Conservation (phyloP, 2,113 vertebrate species). For the Crotalus viridis region DNA sequence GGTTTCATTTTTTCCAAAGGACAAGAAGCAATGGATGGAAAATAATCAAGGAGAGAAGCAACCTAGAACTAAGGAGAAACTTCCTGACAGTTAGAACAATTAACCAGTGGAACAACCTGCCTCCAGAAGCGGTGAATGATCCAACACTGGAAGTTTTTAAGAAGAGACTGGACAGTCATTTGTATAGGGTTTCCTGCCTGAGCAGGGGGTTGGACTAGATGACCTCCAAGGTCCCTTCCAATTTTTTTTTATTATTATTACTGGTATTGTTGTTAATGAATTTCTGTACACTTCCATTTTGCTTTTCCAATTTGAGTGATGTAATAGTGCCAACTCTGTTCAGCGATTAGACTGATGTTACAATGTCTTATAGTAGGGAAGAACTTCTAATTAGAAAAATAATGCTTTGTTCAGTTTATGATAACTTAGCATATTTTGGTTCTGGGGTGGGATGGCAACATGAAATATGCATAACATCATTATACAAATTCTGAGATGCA, state of each 20-base stretch:
- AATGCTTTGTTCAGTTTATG: not conserved
- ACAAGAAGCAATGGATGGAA: too few relatives aligned
- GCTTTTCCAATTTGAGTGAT: not conserved
- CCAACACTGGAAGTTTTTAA: too few relatives aligned
- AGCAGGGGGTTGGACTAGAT: too few relatives aligned
- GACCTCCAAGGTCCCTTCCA: too few relatives aligned
- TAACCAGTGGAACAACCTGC: too few relatives aligned
- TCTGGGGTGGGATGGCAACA: not conserved
- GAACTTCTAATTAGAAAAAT: not conserved
- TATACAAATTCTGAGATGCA: not conserved
- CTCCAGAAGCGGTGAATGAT: too few relatives aligned
- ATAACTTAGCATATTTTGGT: not conserved
- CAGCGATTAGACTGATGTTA: not conserved
- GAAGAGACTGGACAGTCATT: too few relatives aligned
- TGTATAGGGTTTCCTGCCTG: too few relatives aligned
- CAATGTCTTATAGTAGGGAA: not conserved
- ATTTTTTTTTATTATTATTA: not conserved
- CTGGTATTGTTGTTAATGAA: not conserved
- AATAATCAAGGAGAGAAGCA: too few relatives aligned
- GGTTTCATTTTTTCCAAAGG: not conserved
- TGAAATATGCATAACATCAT: not conserved
- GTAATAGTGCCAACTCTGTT: not conserved
- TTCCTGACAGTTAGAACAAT: too few relatives aligned
- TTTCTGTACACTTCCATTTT: not conserved
- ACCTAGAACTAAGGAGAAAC: too few relatives aligned